Evolutionary conservation across 2,797 vertebrate species (phyloP).

Genomic region (Discoglossus pictus): DNA sequence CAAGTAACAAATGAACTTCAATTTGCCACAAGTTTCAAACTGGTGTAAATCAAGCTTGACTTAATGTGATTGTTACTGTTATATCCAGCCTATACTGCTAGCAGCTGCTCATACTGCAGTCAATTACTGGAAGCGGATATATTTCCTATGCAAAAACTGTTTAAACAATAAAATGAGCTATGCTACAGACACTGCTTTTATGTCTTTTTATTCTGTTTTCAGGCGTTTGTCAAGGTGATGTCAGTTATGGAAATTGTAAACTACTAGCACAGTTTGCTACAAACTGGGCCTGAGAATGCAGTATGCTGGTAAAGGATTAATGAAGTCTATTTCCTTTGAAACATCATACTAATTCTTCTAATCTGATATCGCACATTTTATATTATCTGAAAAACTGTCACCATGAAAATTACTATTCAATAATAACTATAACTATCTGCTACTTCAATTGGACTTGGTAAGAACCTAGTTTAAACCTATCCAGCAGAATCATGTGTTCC

Average conservation of each 20-base stretch:
- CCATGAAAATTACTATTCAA: too few relatives aligned
- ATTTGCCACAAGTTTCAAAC: conserved; percentile 99
- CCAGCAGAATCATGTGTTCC: too few relatives aligned
- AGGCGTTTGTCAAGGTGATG: conserved; percentile 22
- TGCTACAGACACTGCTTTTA: conserved; percentile 84
- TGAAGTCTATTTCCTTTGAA: conserved; percentile 1
- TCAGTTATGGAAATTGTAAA: conserved; percentile 9
- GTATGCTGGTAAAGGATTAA: too few relatives aligned
- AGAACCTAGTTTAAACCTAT: too few relatives aligned
- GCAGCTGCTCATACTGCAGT: conserved; percentile 99
- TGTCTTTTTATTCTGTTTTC: conserved; percentile 63
- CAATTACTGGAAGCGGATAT: conserved; percentile 99
- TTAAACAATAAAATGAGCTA: conserved; percentile 99
- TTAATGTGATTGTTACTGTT: conserved; percentile 99
- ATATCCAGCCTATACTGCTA: conserved; percentile 99
- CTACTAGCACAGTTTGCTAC: not conserved
- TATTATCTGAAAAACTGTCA: too few relatives aligned
- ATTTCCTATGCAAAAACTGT: conserved; percentile 99
- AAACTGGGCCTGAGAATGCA: not conserved
- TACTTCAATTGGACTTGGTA: too few relatives aligned
- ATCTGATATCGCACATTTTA: too few relatives aligned
- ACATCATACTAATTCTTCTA: too few relatives aligned
- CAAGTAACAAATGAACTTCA: conserved; percentile 90
- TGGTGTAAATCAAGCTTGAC: conserved; percentile 99
- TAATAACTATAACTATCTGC: too few relatives aligned